These are phyloP conservation scores for Ips typographus DNA, from an alignment of 1,140 invertebrate genomes.

Conservation along the genomic window DNA sequence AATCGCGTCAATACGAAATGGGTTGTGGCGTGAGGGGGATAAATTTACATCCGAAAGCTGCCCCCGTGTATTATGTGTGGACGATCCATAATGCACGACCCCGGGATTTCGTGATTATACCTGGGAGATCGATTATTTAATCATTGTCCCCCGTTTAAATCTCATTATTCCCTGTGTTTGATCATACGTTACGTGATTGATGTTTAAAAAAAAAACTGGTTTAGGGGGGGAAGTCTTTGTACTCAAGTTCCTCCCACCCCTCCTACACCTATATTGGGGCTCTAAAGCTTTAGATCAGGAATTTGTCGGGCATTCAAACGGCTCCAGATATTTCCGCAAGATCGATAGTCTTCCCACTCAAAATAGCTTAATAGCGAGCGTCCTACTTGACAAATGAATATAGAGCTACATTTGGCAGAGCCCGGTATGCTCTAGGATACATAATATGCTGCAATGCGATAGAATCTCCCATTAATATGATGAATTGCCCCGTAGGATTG, in stretches of 20 bases:
- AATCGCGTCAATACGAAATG: conserved; percentile 21
- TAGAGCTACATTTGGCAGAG: conserved; percentile 32
- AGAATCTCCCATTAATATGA: conserved; percentile 37
- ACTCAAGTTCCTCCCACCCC: too few relatives aligned
- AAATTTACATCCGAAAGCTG: conserved; percentile 30
- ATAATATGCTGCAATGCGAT: conserved; percentile 38
- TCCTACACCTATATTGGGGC: too few relatives aligned
- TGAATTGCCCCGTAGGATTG: conserved; percentile 25
- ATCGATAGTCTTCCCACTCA: conserved; percentile 35
- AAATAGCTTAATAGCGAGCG: conserved; percentile 36
- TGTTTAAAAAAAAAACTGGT: too few relatives aligned
- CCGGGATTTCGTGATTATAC: conserved; percentile 16
- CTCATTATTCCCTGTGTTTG: not conserved
- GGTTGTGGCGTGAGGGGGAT: too few relatives aligned
- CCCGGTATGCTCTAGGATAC: conserved; percentile 34
- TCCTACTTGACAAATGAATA: conserved; percentile 35
- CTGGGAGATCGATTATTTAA: conserved; percentile 17
- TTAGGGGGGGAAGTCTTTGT: too few relatives aligned
- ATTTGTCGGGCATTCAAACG: conserved; percentile 28
- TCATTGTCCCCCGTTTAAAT: conserved; percentile 6
- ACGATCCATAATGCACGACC: conserved; percentile 19
- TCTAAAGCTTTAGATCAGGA: conserved; percentile 24
- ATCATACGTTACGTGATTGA: too few relatives aligned
- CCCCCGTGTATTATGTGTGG: conserved; percentile 18
- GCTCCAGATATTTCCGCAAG: conserved; percentile 30